These are phyloP conservation scores for Serripes groenlandicus DNA, from an alignment of 2,888 invertebrate species.

Conservation along the genomic window DNA sequence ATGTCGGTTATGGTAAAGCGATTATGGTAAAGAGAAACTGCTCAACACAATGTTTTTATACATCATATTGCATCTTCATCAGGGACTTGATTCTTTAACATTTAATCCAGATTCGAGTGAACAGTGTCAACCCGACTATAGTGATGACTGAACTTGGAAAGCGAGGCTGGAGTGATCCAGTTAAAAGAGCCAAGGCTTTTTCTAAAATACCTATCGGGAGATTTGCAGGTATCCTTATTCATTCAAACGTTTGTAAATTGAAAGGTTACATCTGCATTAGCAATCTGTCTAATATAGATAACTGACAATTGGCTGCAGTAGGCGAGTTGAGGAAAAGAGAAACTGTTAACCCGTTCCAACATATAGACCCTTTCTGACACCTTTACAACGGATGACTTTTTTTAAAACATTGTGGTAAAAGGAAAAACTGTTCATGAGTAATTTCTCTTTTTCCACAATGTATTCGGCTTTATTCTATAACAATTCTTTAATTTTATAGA, in stretches of 20 bases:
- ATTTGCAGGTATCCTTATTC: conserved; percentile 48
- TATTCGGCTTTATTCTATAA: too few relatives aligned
- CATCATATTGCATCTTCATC: too few relatives aligned
- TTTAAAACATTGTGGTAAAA: too few relatives aligned
- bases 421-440: too few relatives aligned
- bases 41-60: too few relatives aligned
- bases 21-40: too few relatives aligned
- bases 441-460: too few relatives aligned
- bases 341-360: background rate
- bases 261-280: background rate
- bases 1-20: too few relatives aligned
- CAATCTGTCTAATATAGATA: background rate
- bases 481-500: too few relatives aligned
- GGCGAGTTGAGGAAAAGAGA: background rate
- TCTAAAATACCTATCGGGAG: conserved; percentile 53
- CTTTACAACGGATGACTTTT: too few relatives aligned
- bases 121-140: conserved; percentile 62
- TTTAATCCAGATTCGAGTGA: conserved; percentile 53
- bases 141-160: conserved; percentile 50
- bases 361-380: background rate
- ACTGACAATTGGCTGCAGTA: background rate
- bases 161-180: conserved; percentile 58
- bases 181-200: conserved; percentile 34
- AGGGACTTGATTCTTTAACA: background rate
- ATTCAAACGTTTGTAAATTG: background rate